phyloP scores from a whole-genome alignment of 2,113 vertebrate genomes.

The Puffinus mauretanicus region DNA sequence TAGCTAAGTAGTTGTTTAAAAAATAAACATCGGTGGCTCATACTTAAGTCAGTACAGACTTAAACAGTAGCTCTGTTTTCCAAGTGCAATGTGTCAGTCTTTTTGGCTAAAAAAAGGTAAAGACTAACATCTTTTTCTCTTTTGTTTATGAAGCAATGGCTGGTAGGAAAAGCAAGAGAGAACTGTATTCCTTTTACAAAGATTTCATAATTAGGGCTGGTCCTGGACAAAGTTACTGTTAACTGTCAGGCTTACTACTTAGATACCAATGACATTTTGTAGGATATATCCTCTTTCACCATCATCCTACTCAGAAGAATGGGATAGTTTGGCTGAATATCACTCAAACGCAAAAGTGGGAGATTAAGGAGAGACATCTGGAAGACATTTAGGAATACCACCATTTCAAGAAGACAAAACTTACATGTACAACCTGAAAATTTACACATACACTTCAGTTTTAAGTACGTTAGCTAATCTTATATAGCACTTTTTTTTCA shows the following conservation, averaged over 20 bases:
- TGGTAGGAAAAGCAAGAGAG: neutral
- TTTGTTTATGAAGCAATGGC: neutral
- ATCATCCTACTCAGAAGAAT: neutral
- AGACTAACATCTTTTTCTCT: neutral
- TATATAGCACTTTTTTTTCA: neutral
- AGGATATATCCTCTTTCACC: neutral
- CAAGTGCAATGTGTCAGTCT: neutral
- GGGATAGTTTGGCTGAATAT: neutral
- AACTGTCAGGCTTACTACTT: neutral
- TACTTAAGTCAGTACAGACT: neutral
- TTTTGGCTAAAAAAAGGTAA: neutral
- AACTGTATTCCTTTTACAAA: neutral
- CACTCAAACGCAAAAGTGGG: neutral
- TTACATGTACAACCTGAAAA: neutral
- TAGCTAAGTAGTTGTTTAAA: neutral
- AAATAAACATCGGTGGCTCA: neutral
- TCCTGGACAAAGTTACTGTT: neutral
- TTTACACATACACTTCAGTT: neutral
- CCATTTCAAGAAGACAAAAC: neutral
- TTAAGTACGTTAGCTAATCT: neutral
- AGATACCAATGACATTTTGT: neutral
- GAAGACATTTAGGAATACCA: neutral
- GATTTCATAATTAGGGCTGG: neutral
- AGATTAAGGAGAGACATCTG: neutral
- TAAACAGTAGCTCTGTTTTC: neutral